Conservation (phyloP, 2,797 vertebrate genomes). For the Sebastes itinus region DNA sequence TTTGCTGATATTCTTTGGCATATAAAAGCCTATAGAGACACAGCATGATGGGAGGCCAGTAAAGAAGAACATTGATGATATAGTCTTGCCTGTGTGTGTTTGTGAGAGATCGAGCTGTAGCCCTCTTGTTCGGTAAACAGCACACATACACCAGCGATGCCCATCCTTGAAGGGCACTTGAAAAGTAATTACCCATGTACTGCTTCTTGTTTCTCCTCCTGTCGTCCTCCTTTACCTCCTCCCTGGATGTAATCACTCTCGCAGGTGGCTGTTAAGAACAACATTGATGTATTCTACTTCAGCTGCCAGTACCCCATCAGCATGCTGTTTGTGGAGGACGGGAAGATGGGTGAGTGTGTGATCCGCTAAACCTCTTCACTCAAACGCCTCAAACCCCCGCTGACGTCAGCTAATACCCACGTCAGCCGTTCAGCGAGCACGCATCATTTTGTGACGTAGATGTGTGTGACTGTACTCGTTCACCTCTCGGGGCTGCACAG, state of each 20-base stretch:
- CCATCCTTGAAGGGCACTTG: slow-evolving; percentile 49
- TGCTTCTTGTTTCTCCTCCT: slow-evolving; percentile 32
- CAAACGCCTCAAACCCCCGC: background rate
- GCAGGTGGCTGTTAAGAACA: slow-evolving; percentile 98
- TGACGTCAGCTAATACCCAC: slow-evolving; percentile 43
- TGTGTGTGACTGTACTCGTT: background rate
- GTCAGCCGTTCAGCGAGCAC: slow-evolving; percentile 22
- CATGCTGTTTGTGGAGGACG: slow-evolving; percentile 95
- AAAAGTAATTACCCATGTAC: slow-evolving; percentile 59
- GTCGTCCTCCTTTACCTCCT: background rate
- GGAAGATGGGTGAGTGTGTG: slow-evolving; percentile 95
- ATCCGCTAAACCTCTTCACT: slow-evolving; percentile 26
- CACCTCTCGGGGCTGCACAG: background rate
- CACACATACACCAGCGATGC: slow-evolving; percentile 7
- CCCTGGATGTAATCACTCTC: slow-evolving; percentile 43
- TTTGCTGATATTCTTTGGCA: background rate
- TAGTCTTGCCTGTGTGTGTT: background rate
- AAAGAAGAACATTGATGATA: background rate
- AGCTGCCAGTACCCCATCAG: slow-evolving; percentile 96
- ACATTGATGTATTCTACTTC: slow-evolving; percentile 99
- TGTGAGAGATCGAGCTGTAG: background rate
- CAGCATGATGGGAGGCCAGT: background rate
- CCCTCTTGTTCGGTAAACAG: slow-evolving; percentile 17
- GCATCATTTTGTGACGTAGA: background rate
- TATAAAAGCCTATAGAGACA: background rate